These are phyloP conservation scores for Myxocyprinus asiaticus DNA, from an alignment of 2,113 vertebrate species.

Conservation along the genomic window DNA sequence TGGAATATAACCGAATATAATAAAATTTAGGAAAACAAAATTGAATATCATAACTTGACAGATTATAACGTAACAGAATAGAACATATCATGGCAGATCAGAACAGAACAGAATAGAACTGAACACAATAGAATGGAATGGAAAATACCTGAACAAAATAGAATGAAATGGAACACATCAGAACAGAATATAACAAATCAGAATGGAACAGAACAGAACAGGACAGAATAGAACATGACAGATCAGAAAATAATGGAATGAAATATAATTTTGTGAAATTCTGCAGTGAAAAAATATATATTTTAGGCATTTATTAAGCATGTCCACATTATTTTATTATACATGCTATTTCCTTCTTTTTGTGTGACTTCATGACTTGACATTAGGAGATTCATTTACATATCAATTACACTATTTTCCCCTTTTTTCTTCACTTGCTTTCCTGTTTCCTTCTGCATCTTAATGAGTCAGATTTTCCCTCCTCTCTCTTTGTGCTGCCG, in stretches of 20 bases:
- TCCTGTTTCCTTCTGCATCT: conserved; percentile 56
- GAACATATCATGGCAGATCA: neutral
- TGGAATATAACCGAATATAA: neutral
- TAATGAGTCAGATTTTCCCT: conserved; percentile 53
- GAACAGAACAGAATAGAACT: neutral
- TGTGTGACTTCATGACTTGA: conserved; percentile 55
- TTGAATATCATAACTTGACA: too few relatives aligned
- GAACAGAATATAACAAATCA: neutral
- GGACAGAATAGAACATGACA: too few relatives aligned
- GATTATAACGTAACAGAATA: neutral
- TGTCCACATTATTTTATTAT: conserved; percentile 52
- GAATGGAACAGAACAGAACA: neutral
- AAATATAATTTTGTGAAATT: too few relatives aligned
- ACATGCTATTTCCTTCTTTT: conserved; percentile 44
- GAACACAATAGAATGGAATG: neutral
- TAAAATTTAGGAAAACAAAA: too few relatives aligned
- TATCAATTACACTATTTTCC: conserved; percentile 53
- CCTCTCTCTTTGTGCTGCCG: conserved; percentile 46
- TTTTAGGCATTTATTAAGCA: conserved; percentile 36
- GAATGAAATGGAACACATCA: neutral
- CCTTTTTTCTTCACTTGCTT: conserved; percentile 48
- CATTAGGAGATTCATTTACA: conserved; percentile 56
- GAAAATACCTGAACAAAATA: neutral
- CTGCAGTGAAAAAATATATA: conserved; percentile 9
- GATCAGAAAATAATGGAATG: too few relatives aligned